A percentile compares a stretch with the other conserved stretches of the same genome.
phyloP scores from a whole-genome alignment of 2,888 invertebrate genomes.

The Timandra comae region DNA sequence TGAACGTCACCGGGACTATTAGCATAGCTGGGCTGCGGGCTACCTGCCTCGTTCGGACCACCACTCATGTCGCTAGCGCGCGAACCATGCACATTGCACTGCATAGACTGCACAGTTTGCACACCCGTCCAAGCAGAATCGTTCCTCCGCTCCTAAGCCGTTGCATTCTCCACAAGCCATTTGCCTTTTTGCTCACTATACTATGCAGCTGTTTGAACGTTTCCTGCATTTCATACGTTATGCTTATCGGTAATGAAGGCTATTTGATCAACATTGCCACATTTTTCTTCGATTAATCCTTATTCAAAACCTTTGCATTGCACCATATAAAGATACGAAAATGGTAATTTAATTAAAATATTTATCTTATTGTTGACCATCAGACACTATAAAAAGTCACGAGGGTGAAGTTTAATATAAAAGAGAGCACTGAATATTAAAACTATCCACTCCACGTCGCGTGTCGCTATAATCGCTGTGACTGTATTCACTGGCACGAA shows the following conservation, averaged over 20 bases:
- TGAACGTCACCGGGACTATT: slow-evolving; percentile 22
- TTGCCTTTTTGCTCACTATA: slow-evolving; percentile 21
- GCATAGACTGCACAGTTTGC: slow-evolving; percentile 9
- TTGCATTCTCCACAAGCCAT: slow-evolving; percentile 30
- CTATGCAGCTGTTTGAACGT: slow-evolving; percentile 18
- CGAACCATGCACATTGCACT: slow-evolving; percentile 19
- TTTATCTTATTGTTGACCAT: slow-evolving; percentile 13
- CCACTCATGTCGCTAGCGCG: slow-evolving; percentile 22
- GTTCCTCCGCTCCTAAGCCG: slow-evolving; percentile 17
- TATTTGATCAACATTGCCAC: background rate
- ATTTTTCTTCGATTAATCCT: background rate
- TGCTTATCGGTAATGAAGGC: slow-evolving; percentile 1
- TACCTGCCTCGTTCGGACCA: slow-evolving; percentile 8
- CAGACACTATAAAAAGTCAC: slow-evolving; percentile 19
- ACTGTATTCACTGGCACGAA: slow-evolving; percentile 25
- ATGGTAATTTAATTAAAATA: slow-evolving; percentile 21
- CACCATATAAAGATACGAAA: too few relatives aligned
- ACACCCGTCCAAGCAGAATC: slow-evolving; percentile 19
- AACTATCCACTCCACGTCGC: slow-evolving; percentile 23
- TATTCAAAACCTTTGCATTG: too few relatives aligned
- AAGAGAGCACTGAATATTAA: slow-evolving; percentile 34
- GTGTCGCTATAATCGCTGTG: slow-evolving; percentile 29
- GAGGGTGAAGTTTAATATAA: slow-evolving; percentile 28
- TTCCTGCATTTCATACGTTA: slow-evolving; percentile 16
- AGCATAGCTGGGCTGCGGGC: slow-evolving; percentile 25